Base-by-base conservation (phyloP, 2,113 vertebrate genomes). In the Rhabdomys dilectus region DNA sequence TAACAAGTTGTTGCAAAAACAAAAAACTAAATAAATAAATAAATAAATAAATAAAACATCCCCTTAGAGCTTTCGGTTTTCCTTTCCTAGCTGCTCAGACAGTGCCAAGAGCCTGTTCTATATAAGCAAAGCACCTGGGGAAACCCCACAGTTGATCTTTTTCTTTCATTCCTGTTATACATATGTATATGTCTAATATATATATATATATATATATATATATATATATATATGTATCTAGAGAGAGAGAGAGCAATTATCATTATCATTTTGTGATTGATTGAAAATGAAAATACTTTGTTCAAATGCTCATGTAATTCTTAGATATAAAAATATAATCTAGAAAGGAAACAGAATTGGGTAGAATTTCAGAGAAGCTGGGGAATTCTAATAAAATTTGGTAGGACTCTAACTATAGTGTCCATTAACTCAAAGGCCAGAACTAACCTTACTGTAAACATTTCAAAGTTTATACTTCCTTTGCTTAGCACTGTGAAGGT, bases 71-170 rank as follows among this genome's bases (percentile, higher is more conserved):
- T 45, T 64, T 51, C 9, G 24, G 24, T 76, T 62, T n/a, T 60
- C 45, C 75, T 26, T 56, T 73, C 62, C 78, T 78, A 85, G 64
- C 42, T 51, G 62, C 36, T 93, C 26, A 51, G 70, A 91, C 10
- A 77, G 26, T 53, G n/a, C 58, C 58, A 58, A 29, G n/a, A 86
- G 9, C 13, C 66, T 76, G 39, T 88, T 85, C 2, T n/a, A n/a
- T 60, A 66, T 26, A 60, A 96, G 93, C 64, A 95, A n/a, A 85
- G 16, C 19, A 51, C 24, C 58, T 89, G 66, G 58, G 94, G 85
- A 66, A 89, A 94, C 21, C 48, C 22, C 76, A 34, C 42, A 56
- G 34, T 90, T 78, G 34, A 87, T 88, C 88, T 85, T 66, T 68
- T 24, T 92, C 75, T 58, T 82, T 93, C 45, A 51, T 72, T 88